Conservation (phyloP, 2,797 vertebrate genomes). For the Phataginus tricuspis region DNA sequence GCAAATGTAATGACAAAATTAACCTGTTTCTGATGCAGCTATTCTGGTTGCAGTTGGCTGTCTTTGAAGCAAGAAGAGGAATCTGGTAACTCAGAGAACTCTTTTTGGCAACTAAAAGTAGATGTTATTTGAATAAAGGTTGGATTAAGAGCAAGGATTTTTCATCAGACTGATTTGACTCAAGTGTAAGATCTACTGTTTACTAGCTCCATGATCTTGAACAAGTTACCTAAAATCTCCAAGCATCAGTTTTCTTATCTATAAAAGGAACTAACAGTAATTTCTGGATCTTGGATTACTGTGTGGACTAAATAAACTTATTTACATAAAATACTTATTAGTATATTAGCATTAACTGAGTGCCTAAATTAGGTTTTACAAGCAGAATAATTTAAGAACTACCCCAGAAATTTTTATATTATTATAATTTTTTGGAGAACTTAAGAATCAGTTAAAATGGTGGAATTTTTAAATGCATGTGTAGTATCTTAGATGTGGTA, state of each 20-base stretch:
- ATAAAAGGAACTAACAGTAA: conserved; percentile 4
- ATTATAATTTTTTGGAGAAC: conserved; percentile 5
- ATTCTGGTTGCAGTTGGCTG: not conserved
- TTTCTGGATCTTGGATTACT: conserved; percentile 44
- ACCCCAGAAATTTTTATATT: not conserved
- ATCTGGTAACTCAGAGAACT: not conserved
- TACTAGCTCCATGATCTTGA: not conserved
- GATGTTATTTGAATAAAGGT: conserved; percentile 11
- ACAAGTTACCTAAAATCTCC: conserved; percentile 10
- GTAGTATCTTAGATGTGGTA: not conserved
- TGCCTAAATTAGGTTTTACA: not conserved
- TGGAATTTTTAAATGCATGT: conserved; percentile 35
- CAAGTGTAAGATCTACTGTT: not conserved
- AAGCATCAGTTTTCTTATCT: not conserved
- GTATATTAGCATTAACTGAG: not conserved
- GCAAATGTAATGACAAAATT: not conserved
- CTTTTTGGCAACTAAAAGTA: conserved; percentile 18
- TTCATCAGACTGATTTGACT: not conserved
- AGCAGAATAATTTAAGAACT: conserved; percentile 28
- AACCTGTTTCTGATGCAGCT: conserved; percentile 33
- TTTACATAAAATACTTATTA: not conserved
- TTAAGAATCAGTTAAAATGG: conserved; percentile 35
- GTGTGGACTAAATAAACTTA: conserved; percentile 23
- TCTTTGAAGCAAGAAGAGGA: conserved; percentile 44
- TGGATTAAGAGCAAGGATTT: conserved; percentile 14